Conservation (phyloP, 2,113 vertebrate genomes). For the Tychaedon coryphoeus region DNA sequence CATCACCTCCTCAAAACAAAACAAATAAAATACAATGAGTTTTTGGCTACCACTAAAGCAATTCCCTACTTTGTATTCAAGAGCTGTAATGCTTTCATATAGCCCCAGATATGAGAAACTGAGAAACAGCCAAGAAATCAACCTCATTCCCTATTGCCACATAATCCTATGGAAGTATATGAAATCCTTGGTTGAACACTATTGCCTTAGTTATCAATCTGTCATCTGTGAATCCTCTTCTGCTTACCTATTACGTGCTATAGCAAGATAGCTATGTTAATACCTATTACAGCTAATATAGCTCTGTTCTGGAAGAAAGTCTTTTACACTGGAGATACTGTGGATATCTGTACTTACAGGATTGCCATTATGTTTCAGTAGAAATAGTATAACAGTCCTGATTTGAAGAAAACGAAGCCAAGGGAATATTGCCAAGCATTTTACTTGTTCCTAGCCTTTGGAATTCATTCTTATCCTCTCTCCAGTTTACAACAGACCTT, state of each 20-base stretch:
- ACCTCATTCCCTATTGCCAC: neutral
- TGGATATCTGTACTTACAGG: neutral
- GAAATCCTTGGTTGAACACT: neutral
- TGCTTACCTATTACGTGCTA: neutral
- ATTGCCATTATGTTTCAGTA: neutral
- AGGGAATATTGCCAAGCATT: neutral
- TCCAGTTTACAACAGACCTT: neutral
- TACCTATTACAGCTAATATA: neutral
- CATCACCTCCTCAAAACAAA: neutral
- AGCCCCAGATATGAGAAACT: neutral
- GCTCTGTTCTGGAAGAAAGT: neutral
- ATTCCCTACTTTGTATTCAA: neutral
- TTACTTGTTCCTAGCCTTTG: neutral
- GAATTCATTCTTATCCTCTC: neutral
- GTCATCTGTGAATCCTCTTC: neutral
- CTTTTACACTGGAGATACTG: neutral
- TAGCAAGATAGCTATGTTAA: neutral
- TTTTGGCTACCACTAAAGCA: neutral
- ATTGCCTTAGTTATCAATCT: neutral
- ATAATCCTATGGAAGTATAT: neutral
- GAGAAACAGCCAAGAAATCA: neutral
- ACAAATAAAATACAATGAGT: neutral
- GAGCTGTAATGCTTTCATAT: neutral
- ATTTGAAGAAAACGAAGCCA: neutral
- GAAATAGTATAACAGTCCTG: neutral